These are phyloP conservation scores for Heterodera filipjevi DNA, from an alignment of 2,888 invertebrate genomes.

Conservation along the genomic window DNA sequence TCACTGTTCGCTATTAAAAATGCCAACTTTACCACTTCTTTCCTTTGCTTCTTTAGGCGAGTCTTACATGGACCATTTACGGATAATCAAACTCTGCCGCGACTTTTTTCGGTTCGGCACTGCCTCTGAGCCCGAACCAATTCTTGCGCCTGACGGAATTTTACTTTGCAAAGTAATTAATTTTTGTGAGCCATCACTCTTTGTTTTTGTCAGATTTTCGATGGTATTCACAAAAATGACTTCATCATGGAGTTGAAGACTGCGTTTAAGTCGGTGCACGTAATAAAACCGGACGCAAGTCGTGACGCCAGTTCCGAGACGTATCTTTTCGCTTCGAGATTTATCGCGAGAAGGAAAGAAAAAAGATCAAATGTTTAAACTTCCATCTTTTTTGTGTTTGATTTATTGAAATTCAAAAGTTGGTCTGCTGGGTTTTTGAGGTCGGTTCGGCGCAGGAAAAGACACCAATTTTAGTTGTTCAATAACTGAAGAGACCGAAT, in stretches of 20 bases:
- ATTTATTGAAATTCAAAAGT: background rate
- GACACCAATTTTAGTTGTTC: no score
- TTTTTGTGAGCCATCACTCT: background rate
- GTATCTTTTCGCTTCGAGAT: constrained; percentile 48
- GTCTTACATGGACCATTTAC: constrained; percentile 34
- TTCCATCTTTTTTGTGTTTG: background rate
- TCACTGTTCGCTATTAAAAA: no score
- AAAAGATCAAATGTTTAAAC: background rate
- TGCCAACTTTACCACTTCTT: no score
- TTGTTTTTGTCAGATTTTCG: constrained; percentile 64
- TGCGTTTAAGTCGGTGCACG: constrained; percentile 49
- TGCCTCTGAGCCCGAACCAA: constrained; percentile 52
- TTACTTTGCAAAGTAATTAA: constrained; percentile 33
- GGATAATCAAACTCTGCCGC: constrained; percentile 39
- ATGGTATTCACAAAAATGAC: constrained; percentile 49
- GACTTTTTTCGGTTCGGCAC: constrained; percentile 43
- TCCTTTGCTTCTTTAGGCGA: constrained; percentile 25
- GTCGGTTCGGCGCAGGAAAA: no score
- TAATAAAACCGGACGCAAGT: constrained; percentile 63
- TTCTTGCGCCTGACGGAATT: constrained; percentile 53
- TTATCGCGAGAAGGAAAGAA: background rate
- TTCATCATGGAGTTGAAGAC: constrained; percentile 51
- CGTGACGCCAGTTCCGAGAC: constrained; percentile 62
- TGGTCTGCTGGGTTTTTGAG: no score
- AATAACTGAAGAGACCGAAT: no score